phyloP scores from a whole-genome alignment of 2,113 vertebrate genomes.

The Sapajus apella region DNA sequence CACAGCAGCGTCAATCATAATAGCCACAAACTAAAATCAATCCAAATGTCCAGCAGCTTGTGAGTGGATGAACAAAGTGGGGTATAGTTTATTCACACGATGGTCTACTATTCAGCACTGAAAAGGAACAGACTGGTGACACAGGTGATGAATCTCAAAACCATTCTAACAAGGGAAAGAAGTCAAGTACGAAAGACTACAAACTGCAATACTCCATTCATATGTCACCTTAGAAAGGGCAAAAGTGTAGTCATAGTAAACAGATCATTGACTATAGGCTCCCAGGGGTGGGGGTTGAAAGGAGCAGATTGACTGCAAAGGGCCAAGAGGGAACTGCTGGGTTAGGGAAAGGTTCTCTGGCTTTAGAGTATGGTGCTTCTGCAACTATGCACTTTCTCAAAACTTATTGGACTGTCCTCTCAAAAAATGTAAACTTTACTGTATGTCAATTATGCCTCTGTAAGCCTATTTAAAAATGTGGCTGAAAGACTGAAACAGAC shows the following conservation, averaged over 20 bases:
- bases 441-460: neutral
- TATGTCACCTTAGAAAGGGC: neutral
- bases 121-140: neutral
- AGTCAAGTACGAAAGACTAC: neutral
- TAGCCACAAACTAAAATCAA: neutral
- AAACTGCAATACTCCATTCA: neutral
- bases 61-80: neutral
- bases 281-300: neutral
- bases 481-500: neutral
- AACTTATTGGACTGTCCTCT: neutral
- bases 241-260: neutral
- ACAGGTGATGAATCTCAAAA: neutral
- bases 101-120: neutral
- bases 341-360: fast-evolving
- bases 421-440: neutral
- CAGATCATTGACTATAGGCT: neutral
- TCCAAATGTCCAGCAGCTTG: neutral
- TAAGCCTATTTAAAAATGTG: neutral
- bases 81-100: neutral
- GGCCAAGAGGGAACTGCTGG: neutral
- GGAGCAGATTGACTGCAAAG: neutral
- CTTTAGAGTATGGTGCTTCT: neutral
- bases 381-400: neutral
- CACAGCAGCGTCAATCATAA: neutral
- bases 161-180: neutral